A percentile compares a stretch with the other conserved stretches of the same genome.
Evolutionary conservation across 2,888 invertebrate genomes (phyloP).

Genomic region (Coenonympha glycerion): DNA sequence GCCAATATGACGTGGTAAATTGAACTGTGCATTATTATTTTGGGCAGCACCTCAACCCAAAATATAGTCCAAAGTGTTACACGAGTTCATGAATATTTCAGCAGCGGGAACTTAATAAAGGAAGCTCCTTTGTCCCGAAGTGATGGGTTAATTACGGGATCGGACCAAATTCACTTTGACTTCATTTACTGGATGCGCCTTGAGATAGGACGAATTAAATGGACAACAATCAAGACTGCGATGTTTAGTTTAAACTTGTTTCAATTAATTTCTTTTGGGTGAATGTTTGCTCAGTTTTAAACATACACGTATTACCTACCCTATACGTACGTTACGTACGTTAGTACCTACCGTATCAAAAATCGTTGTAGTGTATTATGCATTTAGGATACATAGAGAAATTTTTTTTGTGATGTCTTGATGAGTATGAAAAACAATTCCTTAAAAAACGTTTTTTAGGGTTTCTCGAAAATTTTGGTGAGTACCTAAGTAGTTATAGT

Average conservation of each 20-base stretch:
- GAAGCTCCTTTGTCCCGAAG: constrained; percentile 60
- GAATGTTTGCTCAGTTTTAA: neutral
- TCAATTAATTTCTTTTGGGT: neutral
- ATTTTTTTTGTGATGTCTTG: too few species aligned
- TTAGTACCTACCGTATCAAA: too few species aligned
- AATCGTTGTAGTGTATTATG: too few species aligned
- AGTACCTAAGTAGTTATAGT: too few species aligned
- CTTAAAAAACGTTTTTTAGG: too few species aligned
- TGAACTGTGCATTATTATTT: constrained; percentile 2
- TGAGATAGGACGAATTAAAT: constrained; percentile 22
- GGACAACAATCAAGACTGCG: neutral
- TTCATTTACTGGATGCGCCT: constrained; percentile 27
- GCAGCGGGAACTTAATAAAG: constrained; percentile 63
- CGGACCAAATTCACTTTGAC: constrained; percentile 35
- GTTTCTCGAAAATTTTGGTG: too few species aligned
- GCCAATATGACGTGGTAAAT: neutral
- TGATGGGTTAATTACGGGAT: constrained; percentile 61
- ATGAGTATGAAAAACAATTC: too few species aligned
- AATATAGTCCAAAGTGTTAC: constrained; percentile 16
- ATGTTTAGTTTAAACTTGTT: neutral
- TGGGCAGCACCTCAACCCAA: constrained; percentile 7
- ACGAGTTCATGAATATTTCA: constrained; percentile 64
- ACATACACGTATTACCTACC: neutral
- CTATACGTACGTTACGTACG: too few species aligned
- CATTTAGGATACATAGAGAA: too few species aligned